Percentiles rank a stretch among this genome's conserved stretches.
Evolutionary conservation across 2,888 invertebrate genomes (phyloP).

Genomic region (Hybos culiciformis): DNA sequence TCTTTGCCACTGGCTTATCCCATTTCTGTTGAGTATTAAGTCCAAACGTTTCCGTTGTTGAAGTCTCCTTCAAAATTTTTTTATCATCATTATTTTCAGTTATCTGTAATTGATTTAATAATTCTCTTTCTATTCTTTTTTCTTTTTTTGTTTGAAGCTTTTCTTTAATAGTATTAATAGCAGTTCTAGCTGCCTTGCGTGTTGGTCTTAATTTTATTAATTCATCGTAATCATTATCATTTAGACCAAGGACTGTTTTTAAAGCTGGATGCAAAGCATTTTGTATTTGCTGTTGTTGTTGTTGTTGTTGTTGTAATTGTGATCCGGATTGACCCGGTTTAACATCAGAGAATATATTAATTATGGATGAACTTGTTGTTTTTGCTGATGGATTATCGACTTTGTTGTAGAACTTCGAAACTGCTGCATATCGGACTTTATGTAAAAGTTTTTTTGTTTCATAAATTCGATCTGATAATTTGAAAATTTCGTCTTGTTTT

Average conservation of each 20-base stretch:
- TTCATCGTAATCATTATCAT: constrained; percentile 38
- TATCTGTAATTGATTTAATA: constrained; percentile 25
- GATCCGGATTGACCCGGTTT: no score
- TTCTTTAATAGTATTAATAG: constrained; percentile 26
- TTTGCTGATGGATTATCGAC: constrained; percentile 23
- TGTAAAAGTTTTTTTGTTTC: constrained; percentile 44
- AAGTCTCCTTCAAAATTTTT: not conserved
- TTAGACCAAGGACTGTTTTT: constrained; percentile 53
- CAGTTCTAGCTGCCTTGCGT: constrained; percentile 39
- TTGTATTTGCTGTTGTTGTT: constrained; percentile 31
- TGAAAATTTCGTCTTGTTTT: constrained; percentile 56
- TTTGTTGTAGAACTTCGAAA: constrained; percentile 46
- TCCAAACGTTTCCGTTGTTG: not conserved
- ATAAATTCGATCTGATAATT: constrained; percentile 51
- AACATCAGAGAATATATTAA: no score
- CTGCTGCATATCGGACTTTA: constrained; percentile 43
- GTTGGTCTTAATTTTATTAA: constrained; percentile 37
- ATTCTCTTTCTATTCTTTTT: constrained; percentile 22
- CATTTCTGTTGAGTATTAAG: constrained; percentile 11
- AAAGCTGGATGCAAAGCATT: constrained; percentile 60
- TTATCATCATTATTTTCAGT: constrained; percentile 26
- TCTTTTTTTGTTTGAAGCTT: constrained; percentile 25
- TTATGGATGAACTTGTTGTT: constrained; percentile 23
- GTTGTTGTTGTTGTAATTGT: constrained; percentile 17
- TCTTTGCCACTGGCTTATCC: constrained; percentile 31